phyloP scores from a whole-genome alignment of 2,113 vertebrate species.

The Melierax canorus region DNA sequence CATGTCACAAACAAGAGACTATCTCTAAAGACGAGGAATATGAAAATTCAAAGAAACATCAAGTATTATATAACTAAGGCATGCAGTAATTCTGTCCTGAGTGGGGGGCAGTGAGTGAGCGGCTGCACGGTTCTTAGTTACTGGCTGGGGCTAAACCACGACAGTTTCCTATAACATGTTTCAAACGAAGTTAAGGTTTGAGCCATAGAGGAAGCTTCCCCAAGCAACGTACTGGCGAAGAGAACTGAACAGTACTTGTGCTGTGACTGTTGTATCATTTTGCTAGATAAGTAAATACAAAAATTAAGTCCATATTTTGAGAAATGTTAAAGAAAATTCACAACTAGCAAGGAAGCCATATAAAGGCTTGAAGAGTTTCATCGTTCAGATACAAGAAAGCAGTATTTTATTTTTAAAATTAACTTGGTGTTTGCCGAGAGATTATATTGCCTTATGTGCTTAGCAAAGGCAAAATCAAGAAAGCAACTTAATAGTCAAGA shows the following conservation, averaged over 20 bases:
- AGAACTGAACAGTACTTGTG: neutral
- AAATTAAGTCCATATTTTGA: neutral
- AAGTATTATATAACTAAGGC: neutral
- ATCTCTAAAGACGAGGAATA: neutral
- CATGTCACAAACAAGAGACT: neutral
- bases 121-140: no score
- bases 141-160: no score
- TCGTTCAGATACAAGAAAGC: neutral
- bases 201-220: neutral
- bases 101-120: no score
- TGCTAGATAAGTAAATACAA: neutral
- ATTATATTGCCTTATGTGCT: neutral
- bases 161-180: neutral
- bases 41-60: neutral
- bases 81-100: no score
- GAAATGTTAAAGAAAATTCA: neutral
- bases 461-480: neutral
- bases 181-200: neutral
- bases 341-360: neutral
- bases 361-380: neutral
- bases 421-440: neutral
- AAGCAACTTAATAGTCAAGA: neutral
- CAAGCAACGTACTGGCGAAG: fast-evolving
- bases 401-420: neutral
- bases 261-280: no score